Conservation (phyloP, 2,888 invertebrate species). For the Agonopterix heracliana region DNA sequence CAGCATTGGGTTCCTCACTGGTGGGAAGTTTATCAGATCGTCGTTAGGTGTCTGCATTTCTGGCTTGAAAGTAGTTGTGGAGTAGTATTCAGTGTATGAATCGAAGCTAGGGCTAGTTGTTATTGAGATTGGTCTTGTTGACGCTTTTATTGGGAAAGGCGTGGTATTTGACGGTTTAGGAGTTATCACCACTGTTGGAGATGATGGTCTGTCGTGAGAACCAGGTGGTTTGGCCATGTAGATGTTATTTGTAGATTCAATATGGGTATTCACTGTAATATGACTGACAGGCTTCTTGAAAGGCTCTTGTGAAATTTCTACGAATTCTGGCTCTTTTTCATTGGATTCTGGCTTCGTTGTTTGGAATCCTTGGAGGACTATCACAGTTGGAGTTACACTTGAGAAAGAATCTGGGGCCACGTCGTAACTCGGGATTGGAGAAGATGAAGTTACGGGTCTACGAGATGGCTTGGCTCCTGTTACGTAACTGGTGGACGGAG, state of each 20-base stretch:
- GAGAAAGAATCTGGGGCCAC: conserved; percentile 56
- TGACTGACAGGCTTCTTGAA: conserved; percentile 65
- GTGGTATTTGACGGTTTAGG: conserved; percentile 78
- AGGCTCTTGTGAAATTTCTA: conserved; percentile 71
- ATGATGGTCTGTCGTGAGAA: conserved; percentile 68
- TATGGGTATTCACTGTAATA: conserved; percentile 78
- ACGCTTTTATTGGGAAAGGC: conserved; percentile 45
- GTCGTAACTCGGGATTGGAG: conserved; percentile 45
- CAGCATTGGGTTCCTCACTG: conserved; percentile 88
- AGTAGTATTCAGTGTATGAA: conserved; percentile 40
- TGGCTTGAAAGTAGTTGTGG: conserved; percentile 52
- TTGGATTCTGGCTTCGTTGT: conserved; percentile 43
- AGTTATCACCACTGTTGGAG: conserved; percentile 80
- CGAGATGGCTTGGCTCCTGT: conserved; percentile 65
- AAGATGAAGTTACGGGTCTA: conserved; percentile 54
- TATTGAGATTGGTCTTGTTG: conserved; percentile 33
- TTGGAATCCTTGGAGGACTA: conserved; percentile 52
- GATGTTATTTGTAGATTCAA: conserved; percentile 74
- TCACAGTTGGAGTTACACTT: conserved; percentile 68
- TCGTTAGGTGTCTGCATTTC: conserved; percentile 82
- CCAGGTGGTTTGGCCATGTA: conserved; percentile 55
- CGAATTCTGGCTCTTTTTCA: conserved; percentile 52
- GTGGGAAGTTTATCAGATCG: conserved; percentile 87
- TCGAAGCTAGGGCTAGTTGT: conserved; percentile 46
- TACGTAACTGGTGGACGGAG: conserved; percentile 67